A percentile compares a stretch with the other conserved stretches of the same genome.
These are phyloP conservation scores for Grapholita molesta DNA, from an alignment of 1,140 invertebrate genomes.

Conservation along the genomic window DNA sequence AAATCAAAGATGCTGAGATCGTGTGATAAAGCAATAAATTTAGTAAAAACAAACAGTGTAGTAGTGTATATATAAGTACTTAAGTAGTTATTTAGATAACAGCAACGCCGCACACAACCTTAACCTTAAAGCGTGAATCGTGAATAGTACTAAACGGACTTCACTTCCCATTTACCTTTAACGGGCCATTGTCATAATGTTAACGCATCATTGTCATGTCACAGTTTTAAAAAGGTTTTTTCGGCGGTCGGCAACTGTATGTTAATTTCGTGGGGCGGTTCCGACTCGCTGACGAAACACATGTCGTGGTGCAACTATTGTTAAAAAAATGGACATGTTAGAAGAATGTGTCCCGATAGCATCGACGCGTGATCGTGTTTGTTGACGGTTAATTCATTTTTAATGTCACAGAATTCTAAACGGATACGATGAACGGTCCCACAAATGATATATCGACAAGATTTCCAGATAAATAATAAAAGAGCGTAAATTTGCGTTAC, in stretches of 20 bases:
- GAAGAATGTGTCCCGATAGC: conserved; percentile 47
- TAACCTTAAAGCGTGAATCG: conserved; percentile 24
- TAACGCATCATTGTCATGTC: conserved; percentile 64
- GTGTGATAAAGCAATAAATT: too few relatives aligned
- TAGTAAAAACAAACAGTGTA: conserved; percentile 25
- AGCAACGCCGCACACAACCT: conserved; percentile 26
- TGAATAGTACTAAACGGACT: conserved; percentile 36
- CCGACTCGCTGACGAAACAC: conserved; percentile 54
- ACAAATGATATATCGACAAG: conserved; percentile 16
- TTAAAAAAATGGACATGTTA: conserved; percentile 52
- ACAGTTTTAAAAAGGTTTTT: conserved; percentile 58
- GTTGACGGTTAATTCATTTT: conserved; percentile 18
- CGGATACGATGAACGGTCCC: conserved; percentile 20
- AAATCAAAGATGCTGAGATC: too few relatives aligned
- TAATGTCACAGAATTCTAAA: conserved; percentile 15
- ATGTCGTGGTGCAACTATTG: conserved; percentile 54
- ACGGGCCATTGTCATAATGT: conserved; percentile 54
- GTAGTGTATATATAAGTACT: not conserved
- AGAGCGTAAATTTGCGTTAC: not conserved
- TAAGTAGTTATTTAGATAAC: conserved; percentile 11
- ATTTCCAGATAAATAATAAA: not conserved
- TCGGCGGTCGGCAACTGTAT: conserved; percentile 49
- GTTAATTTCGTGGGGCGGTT: conserved; percentile 54
- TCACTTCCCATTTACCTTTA: conserved; percentile 47
- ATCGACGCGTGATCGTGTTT: conserved; percentile 32